These are phyloP conservation scores for Ailurus styani DNA, from an alignment of 2,113 vertebrate genomes.

Conservation along the genomic window DNA sequence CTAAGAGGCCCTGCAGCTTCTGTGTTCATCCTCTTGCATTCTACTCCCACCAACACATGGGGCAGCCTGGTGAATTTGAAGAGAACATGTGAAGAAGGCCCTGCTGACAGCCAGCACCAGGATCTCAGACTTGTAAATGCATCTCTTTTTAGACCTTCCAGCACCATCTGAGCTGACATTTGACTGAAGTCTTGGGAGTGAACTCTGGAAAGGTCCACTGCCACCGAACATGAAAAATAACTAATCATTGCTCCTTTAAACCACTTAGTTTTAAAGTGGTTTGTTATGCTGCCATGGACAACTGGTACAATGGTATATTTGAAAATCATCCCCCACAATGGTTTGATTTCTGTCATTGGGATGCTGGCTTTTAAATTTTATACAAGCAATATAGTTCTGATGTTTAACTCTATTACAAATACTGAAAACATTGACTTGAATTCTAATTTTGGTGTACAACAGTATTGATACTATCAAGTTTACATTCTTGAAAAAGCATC, in stretches of 20 bases:
- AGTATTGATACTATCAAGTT: neutral
- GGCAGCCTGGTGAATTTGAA: neutral
- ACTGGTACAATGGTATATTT: neutral
- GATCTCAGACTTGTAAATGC: neutral
- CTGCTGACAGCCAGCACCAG: neutral
- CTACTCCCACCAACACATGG: neutral
- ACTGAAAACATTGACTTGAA: neutral
- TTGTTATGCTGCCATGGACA: neutral
- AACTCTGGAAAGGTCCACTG: neutral
- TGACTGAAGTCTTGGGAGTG: neutral
- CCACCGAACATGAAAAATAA: neutral
- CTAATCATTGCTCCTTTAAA: neutral
- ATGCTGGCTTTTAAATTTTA: constrained; percentile 6
- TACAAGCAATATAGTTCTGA: neutral
- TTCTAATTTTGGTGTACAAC: neutral
- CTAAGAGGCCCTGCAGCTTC: neutral
- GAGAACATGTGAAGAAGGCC: neutral
- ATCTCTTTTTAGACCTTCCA: neutral
- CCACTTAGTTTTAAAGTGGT: neutral
- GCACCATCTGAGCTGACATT: neutral
- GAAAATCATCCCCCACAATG: neutral
- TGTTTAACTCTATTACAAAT: neutral
- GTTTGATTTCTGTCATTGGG: neutral
- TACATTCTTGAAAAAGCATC: neutral
- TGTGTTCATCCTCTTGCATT: neutral